Base-by-base conservation (phyloP, 2,797 vertebrate genomes). In the Urophycis tenuis region DNA sequence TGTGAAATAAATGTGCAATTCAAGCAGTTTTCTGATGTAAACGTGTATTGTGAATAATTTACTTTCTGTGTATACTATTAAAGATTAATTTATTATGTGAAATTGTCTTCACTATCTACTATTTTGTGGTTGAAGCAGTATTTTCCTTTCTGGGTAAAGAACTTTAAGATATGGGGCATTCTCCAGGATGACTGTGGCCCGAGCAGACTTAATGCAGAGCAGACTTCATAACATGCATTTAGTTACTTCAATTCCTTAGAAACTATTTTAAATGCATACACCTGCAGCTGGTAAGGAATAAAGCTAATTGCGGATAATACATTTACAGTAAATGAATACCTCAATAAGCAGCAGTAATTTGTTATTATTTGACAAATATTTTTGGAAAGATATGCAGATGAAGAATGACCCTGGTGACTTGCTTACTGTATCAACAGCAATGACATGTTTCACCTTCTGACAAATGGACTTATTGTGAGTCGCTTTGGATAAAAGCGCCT, bases 1-100 rank as follows among this genome's bases (percentile, higher is more conserved):
- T 67, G 60, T 67, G 60, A 67, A 67, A 60, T 6, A 60, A 67
- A 67, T 67, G 60, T 67, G 60, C 60, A 67, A 67, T 67, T 67
- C n/a, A 67, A 67, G 60, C 60, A 29, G n/a, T 67, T 30, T 29
- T 67, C 25, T 11, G 29, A 67, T 11, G 60, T 29, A 67, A 25
- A 67, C 29, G 60, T 25, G 7, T 29, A 67, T 67, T 67, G 60
- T 67, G 25, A 67, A 25, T 2, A 12, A n/a, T 64, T 29, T 64
- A 8, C n/a, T 67, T 29, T 67, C 60, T 67, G 60, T 67, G 25
- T 67, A 67, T 67, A 67, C 10, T 67, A 67, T 67, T 67, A 67
- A 67, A 67, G 60, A 67, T 30, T 25, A 53, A 67, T 67, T 67
- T 67, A 67, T 29, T 29, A 67, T 29, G 60, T 67, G 60, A 67